These are phyloP conservation scores for Druceiella hillmani DNA, from an alignment of 2,888 invertebrate genomes.

Conservation along the genomic window DNA sequence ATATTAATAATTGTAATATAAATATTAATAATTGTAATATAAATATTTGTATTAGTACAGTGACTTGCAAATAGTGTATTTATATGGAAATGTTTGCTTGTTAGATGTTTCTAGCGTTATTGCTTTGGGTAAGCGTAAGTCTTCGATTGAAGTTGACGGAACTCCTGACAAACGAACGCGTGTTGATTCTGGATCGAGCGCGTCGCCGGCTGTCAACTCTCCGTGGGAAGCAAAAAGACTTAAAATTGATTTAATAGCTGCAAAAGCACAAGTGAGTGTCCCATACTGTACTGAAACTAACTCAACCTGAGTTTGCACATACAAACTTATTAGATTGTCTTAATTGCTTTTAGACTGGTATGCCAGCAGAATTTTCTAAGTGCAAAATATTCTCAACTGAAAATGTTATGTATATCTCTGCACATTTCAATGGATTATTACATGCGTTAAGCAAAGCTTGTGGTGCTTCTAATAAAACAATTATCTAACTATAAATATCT, in stretches of 20 bases:
- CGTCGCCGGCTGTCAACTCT: constrained; percentile 34
- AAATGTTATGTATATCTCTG: too few relatives aligned
- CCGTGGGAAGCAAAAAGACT: constrained; percentile 63
- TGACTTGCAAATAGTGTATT: neutral
- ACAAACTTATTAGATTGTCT: too few relatives aligned
- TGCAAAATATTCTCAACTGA: too few relatives aligned
- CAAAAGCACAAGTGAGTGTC: constrained; percentile 46
- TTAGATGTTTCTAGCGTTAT: constrained; percentile 36
- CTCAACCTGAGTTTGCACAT: too few relatives aligned
- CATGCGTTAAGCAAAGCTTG: too few relatives aligned
- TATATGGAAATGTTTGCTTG: constrained; percentile 14
- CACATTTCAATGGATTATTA: too few relatives aligned
- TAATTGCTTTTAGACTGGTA: too few relatives aligned
- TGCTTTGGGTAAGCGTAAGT: constrained; percentile 40
- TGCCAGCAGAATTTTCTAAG: too few relatives aligned
- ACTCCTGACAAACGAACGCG: constrained; percentile 42
- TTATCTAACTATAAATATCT: too few relatives aligned
- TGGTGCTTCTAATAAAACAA: too few relatives aligned
- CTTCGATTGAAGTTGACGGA: constrained; percentile 32
- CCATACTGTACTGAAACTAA: too few relatives aligned
- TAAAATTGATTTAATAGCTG: constrained; percentile 60
- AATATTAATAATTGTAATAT: too few relatives aligned
- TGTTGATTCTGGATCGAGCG: constrained; percentile 32
- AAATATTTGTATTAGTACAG: neutral
- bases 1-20: neutral